A percentile compares a stretch with the other conserved stretches of the same genome.
phyloP scores from a whole-genome alignment of 2,888 invertebrate genomes.

The Diarsia brunnea region DNA sequence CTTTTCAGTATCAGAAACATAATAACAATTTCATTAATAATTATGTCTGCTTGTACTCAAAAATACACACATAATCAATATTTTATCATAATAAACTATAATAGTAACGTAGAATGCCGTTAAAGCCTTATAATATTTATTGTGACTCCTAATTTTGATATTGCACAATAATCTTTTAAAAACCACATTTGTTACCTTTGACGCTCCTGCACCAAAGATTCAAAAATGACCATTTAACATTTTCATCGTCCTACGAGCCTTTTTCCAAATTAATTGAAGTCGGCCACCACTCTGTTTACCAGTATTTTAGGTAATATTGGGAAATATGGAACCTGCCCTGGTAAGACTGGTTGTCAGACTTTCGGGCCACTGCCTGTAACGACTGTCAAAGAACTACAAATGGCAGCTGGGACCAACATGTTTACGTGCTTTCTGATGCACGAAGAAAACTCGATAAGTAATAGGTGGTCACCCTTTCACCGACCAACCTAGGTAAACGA shows the following conservation, averaged over 20 bases:
- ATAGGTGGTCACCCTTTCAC: neutral
- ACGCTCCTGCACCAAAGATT: neutral
- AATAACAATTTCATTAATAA: neutral
- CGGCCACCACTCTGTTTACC: neutral
- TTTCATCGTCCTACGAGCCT: too few species aligned
- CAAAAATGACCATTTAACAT: neutral
- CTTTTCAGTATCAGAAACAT: neutral
- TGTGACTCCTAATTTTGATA: conserved; percentile 24
- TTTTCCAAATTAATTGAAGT: neutral
- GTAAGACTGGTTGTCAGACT: neutral
- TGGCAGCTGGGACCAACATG: neutral
- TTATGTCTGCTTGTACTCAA: conserved; percentile 2
- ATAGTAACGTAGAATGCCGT: neutral
- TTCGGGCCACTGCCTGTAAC: neutral
- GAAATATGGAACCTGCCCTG: neutral
- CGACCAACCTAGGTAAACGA: neutral
- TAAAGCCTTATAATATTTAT: conserved; percentile 3
- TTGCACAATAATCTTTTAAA: conserved; percentile 12
- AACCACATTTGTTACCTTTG: neutral
- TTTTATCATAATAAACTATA: conserved; percentile 9
- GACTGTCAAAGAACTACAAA: neutral
- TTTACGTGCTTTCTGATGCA: neutral
- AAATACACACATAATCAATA: conserved; percentile 43
- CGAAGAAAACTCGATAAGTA: neutral
- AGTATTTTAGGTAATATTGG: neutral